These are phyloP conservation scores for Gila robusta DNA, from an alignment of 2,797 vertebrate species.

Conservation along the genomic window DNA sequence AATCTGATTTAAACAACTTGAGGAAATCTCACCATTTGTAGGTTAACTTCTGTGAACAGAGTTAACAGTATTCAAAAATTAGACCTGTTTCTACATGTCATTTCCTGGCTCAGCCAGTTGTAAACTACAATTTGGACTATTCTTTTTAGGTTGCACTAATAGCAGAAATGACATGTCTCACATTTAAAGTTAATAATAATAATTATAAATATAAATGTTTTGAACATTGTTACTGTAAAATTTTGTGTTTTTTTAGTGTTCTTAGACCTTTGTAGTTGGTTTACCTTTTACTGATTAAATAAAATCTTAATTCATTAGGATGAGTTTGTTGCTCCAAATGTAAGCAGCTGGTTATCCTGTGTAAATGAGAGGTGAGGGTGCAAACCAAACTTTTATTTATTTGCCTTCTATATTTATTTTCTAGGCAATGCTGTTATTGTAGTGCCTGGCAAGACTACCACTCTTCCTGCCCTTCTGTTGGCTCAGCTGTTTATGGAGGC, in stretches of 20 bases:
- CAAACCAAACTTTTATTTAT: background rate
- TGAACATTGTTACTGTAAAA: background rate
- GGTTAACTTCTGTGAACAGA: background rate
- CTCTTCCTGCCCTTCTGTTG: slow-evolving; percentile 81
- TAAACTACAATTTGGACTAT: background rate
- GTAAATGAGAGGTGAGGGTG: background rate
- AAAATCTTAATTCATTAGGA: background rate
- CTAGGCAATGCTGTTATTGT: slow-evolving; percentile 87
- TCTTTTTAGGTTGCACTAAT: background rate
- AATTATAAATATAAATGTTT: background rate
- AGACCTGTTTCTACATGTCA: background rate
- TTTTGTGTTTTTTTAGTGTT: background rate
- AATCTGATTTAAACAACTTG: background rate
- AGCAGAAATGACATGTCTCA: background rate
- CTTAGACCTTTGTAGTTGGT: background rate
- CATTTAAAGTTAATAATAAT: background rate
- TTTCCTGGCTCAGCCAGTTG: background rate
- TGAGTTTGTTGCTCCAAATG: background rate
- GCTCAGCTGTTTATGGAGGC: slow-evolving; percentile 84
- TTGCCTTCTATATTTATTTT: background rate
- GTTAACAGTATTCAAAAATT: background rate
- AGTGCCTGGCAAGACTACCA: slow-evolving; percentile 73
- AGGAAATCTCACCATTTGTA: background rate
- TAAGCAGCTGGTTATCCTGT: background rate
- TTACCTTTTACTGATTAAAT: background rate